Conservation (phyloP, 2,113 vertebrate species). For the Psittacula cyanocephala region DNA sequence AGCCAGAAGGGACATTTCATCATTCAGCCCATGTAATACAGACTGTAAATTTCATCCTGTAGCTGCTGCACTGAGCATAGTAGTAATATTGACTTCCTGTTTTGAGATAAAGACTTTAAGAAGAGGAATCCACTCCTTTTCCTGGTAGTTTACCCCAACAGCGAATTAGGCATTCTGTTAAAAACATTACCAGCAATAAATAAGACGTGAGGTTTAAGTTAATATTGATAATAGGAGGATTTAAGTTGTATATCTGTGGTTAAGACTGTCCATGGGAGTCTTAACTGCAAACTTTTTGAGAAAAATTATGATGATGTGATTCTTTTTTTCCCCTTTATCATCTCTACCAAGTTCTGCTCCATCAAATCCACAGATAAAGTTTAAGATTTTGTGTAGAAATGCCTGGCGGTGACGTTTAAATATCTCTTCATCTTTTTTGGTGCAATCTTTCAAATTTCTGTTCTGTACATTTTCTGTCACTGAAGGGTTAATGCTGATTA, state of each 20-base stretch:
- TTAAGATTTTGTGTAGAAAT: background rate
- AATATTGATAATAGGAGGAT: background rate
- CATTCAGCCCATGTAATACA: background rate
- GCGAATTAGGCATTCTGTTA: background rate
- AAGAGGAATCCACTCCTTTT: background rate
- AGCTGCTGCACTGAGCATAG: background rate
- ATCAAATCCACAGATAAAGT: background rate
- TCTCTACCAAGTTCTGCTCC: background rate
- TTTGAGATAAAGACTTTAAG: background rate
- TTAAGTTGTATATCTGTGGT: background rate
- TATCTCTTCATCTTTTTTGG: background rate
- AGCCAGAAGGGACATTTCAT: background rate
- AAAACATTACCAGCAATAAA: background rate
- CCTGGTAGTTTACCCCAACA: background rate
- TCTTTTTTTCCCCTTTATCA: background rate
- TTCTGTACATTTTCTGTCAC: background rate
- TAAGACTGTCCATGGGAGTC: accelerated
- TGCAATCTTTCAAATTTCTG: background rate
- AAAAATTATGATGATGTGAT: background rate
- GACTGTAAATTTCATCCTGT: background rate
- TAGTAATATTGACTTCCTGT: background rate
- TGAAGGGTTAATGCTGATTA: background rate
- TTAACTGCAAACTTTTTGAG: background rate
- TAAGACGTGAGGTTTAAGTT: background rate
- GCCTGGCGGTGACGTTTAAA: background rate